Conservation (phyloP, 2,113 vertebrate genomes). For the Spheniscus mendiculus region DNA sequence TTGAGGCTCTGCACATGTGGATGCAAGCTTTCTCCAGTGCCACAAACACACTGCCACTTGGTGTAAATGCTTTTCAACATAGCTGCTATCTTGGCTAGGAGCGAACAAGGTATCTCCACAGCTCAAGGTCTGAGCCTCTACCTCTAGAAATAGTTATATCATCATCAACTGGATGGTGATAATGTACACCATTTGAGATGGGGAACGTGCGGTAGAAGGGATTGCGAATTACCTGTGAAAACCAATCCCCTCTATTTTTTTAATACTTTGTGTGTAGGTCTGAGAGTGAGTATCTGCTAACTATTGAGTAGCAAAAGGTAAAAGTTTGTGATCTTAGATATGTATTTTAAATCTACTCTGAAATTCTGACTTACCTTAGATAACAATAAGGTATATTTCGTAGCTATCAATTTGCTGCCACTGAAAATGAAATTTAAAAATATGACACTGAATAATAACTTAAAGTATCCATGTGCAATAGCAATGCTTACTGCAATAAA, state of each 20-base stretch:
- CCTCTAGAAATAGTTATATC: not conserved
- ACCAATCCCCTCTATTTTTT: not conserved
- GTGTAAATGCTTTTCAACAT: not conserved
- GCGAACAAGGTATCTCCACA: not conserved
- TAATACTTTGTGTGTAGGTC: not conserved
- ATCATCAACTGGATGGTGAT: not conserved
- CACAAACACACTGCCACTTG: not conserved
- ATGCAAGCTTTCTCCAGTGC: not conserved
- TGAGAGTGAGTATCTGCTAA: not conserved
- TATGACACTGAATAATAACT: not conserved
- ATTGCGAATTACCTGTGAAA: not conserved
- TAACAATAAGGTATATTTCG: not conserved
- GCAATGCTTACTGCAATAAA: not conserved
- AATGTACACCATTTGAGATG: not conserved
- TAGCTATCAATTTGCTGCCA: not conserved
- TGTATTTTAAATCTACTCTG: not conserved
- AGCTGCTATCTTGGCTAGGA: not conserved
- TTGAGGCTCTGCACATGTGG: not conserved
- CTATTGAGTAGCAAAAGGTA: not conserved
- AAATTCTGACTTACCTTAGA: not conserved
- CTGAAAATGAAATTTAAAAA: not conserved
- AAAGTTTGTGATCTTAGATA: not conserved
- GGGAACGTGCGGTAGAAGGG: not conserved
- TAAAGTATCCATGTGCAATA: not conserved
- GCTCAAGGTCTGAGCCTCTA: not conserved